Conservation (phyloP, 2,888 invertebrate species). For the Mythimna ferrago region DNA sequence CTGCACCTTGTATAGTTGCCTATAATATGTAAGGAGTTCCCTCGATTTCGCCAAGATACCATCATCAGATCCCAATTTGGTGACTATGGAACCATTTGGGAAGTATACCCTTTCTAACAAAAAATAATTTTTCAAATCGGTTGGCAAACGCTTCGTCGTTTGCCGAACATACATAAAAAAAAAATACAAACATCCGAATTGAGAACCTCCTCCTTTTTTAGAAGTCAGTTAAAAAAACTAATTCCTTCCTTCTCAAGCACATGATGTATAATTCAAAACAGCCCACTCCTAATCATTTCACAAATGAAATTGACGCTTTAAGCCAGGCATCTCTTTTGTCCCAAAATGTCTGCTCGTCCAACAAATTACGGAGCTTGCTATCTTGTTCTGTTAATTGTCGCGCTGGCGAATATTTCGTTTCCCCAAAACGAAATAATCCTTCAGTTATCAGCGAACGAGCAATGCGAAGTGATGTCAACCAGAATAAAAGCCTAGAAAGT, state of each 20-base stretch:
- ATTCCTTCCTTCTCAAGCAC: neutral
- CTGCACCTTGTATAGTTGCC: too few species aligned
- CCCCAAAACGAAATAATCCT: slow-evolving; percentile 50
- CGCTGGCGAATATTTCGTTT: slow-evolving; percentile 33
- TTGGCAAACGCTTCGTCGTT: too few species aligned
- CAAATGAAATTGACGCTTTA: slow-evolving; percentile 24
- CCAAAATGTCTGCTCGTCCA: slow-evolving; percentile 22
- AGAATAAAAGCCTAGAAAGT: slow-evolving; percentile 52
- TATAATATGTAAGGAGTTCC: too few species aligned
- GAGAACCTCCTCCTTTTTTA: too few species aligned
- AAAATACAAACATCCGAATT: too few species aligned
- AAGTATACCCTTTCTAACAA: too few species aligned
- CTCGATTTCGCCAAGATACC: too few species aligned
- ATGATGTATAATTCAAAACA: neutral
- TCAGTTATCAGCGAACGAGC: slow-evolving; percentile 52
- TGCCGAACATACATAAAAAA: too few species aligned
- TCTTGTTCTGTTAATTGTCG: slow-evolving; percentile 48
- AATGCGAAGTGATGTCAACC: slow-evolving; percentile 35
- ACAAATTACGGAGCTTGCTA: slow-evolving; percentile 35
- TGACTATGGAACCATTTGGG: too few species aligned
- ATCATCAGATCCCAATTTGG: too few species aligned
- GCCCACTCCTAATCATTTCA: slow-evolving; percentile 4
- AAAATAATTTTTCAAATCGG: too few species aligned
- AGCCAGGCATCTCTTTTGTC: slow-evolving; percentile 11
- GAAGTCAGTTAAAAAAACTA: too few species aligned